Base-by-base conservation (phyloP, 2,113 vertebrate genomes). In the Thomomys bottae region DNA sequence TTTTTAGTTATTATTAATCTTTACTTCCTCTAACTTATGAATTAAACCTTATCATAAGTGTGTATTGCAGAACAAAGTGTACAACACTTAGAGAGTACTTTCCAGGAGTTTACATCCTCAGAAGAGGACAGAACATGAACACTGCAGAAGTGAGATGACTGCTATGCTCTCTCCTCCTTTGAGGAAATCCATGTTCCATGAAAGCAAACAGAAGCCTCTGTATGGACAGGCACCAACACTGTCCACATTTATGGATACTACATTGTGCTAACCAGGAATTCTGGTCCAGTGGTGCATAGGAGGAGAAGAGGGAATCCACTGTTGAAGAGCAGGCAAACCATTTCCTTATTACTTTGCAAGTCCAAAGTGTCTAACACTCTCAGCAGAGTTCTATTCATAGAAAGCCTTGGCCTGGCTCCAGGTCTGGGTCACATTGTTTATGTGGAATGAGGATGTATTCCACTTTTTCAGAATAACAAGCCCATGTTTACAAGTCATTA, bases 381-480 rank as follows among this genome's bases (percentile, higher is more conserved):
- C 91, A 73, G 89, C 83, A 87, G 72, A 91, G 72, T 93, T 84
- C 97, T 98, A 98, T 98, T 98, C 97, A 97, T 98, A 98, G 94
- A 71, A 92, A 72, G 34, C 28, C 76, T 95, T 97, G 97, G 97
- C 97, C 92, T 9, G 81, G 45, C 95, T 97, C 98, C 97, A 97
- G 92, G 91, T 89, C 97, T 76, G 93, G 84, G 95, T 96, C 96
- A 95, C 93, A 97, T 97, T 98, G 97, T 98, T 98, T 97, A 97
- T 88, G 34, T 45, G 63, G 93, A 97, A 76, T 95, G 90, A 97
- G 97, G 96, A 95, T 97, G 97, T 97, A 87, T 70, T 96, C 94
- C 71, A 89, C 93, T 96, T 95, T 96, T 97, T 97, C 97, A 95
- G 97, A 97, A 97, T 75, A 96, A 93, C 96, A 91, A 96, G 87